These are phyloP conservation scores for Xanthia icteritia DNA, from an alignment of 2,888 invertebrate species.

Conservation along the genomic window DNA sequence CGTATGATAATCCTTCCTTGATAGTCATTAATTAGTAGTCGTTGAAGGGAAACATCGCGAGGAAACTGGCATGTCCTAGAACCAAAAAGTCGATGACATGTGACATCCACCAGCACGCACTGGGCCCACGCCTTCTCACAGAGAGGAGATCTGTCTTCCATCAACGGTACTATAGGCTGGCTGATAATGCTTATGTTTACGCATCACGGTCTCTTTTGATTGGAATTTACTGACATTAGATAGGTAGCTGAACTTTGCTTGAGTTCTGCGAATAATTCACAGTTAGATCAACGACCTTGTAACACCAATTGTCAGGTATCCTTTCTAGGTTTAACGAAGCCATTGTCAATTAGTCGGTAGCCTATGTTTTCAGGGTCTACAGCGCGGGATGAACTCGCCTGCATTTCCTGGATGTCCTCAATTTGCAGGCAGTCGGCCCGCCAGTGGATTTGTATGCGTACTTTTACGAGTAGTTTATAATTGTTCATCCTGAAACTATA, in stretches of 20 bases:
- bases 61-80: background rate
- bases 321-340: conserved; percentile 23
- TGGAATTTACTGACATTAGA: background rate
- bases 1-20: background rate
- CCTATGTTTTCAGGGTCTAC: conserved; percentile 54
- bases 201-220: background rate
- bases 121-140: background rate
- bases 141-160: background rate
- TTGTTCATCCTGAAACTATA: too few relatives aligned
- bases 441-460: background rate
- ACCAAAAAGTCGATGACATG: background rate
- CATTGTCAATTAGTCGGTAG: conserved; percentile 47
- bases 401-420: conserved; percentile 62
- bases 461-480: background rate
- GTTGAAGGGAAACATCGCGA: background rate
- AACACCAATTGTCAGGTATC: conserved; percentile 10
- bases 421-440: conserved; percentile 30
- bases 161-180: too few relatives aligned
- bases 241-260: background rate
- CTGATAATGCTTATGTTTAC: background rate
- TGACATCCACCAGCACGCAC: background rate
- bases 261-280: background rate
- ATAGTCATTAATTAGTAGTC: too few relatives aligned
- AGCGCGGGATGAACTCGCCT: conserved; percentile 24
- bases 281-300: conserved; percentile 6